Evolutionary conservation across 2,888 invertebrate genomes (phyloP).

Genomic region (Hydroisotoma schaefferi): DNA sequence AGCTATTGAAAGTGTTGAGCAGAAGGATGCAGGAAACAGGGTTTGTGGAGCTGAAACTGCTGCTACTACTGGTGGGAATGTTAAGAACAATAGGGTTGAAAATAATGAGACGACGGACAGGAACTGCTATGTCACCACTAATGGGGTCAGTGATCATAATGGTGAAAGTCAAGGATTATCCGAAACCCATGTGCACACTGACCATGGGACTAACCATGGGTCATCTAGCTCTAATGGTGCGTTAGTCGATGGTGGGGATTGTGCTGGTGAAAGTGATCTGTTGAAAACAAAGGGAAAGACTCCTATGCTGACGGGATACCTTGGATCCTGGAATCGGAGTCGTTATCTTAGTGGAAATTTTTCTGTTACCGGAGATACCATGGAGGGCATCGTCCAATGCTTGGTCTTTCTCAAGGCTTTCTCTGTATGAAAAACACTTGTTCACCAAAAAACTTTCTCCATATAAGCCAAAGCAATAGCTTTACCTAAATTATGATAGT

Average conservation of each 20-base stretch:
- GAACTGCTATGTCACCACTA: neutral
- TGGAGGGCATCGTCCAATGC: constrained; percentile 91
- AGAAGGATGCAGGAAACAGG: no score
- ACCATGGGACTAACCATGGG: constrained; percentile 49
- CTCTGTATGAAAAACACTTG: constrained; percentile 79
- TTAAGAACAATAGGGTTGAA: neutral
- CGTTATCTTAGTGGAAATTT: constrained; percentile 82
- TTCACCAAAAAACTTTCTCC: no score
- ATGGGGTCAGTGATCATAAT: neutral
- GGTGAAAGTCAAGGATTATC: neutral
- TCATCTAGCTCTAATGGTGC: constrained; percentile 9
- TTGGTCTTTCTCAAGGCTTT: constrained; percentile 88
- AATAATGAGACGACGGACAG: neutral
- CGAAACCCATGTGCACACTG: neutral
- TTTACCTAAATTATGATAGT: no score
- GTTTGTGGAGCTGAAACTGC: no score
- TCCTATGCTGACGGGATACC: constrained; percentile 40
- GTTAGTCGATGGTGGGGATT: constrained; percentile 6
- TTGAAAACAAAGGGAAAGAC: constrained; percentile 18
- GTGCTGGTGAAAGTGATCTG: neutral
- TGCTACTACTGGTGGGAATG: neutral
- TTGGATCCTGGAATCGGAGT: constrained; percentile 51
- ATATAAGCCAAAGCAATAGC: no score
- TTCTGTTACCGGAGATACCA: constrained; percentile 83
- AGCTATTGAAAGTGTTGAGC: no score